phyloP scores from a whole-genome alignment of 2,113 vertebrate species.

The Cebidichthys violaceus region DNA sequence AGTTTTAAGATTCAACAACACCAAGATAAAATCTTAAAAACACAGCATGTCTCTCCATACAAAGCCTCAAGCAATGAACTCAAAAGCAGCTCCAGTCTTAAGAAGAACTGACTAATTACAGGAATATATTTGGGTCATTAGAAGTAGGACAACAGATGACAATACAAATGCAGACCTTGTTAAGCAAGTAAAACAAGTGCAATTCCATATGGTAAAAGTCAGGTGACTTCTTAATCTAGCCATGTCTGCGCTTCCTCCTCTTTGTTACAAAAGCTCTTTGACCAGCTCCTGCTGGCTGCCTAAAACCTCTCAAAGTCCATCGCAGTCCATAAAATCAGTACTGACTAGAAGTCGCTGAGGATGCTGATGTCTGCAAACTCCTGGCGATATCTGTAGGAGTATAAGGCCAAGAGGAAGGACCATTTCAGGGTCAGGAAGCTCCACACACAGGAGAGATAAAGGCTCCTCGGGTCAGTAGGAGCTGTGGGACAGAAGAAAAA shows the following conservation, averaged over 20 bases:
- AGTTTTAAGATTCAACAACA: constrained; percentile 20
- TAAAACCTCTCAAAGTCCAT: constrained; percentile 43
- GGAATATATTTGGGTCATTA: constrained; percentile 15
- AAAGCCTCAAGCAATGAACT: constrained; percentile 18
- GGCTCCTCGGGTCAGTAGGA: constrained; percentile 87
- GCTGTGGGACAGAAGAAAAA: constrained; percentile 77
- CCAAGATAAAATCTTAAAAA: constrained; percentile 16
- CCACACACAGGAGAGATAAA: constrained; percentile 92
- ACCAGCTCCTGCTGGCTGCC: constrained; percentile 42
- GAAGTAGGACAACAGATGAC: constrained; percentile 58
- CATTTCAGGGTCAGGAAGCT: constrained; percentile 94
- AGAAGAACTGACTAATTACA: constrained; percentile 31
- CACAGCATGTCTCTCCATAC: constrained; percentile 7
- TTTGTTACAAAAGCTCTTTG: constrained; percentile 57
- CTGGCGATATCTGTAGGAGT: constrained; percentile 89
- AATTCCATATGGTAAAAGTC: constrained; percentile 55
- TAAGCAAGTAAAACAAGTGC: constrained; percentile 54
- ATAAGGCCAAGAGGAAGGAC: constrained; percentile 89
- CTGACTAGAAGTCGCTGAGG: constrained; percentile 93
- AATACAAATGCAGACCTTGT: constrained; percentile 56
- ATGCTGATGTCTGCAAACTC: constrained; percentile 98
- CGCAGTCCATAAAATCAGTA: constrained; percentile 44
- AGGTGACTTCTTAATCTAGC: constrained; percentile 53
- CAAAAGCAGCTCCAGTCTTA: constrained; percentile 40
- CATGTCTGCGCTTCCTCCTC: constrained; percentile 39